phyloP scores from a whole-genome alignment of 2,888 invertebrate species.

The Fragum whitleyi region DNA sequence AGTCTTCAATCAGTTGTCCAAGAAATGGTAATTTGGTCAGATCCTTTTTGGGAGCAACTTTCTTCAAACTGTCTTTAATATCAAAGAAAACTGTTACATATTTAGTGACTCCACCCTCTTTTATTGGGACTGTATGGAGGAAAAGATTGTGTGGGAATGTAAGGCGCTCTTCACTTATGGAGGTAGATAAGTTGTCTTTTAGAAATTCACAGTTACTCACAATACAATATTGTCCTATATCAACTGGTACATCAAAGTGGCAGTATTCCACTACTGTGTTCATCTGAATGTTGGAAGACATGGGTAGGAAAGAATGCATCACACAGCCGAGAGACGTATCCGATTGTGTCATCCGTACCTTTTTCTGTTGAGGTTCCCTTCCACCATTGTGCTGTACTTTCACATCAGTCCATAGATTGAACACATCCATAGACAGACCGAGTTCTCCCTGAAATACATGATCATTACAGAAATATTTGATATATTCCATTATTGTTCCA shows the following conservation, averaged over 20 bases:
- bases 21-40: constrained; percentile 70
- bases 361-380: constrained; percentile 42
- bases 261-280: constrained; percentile 84
- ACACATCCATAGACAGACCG: constrained; percentile 75
- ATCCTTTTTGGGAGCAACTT: constrained; percentile 56
- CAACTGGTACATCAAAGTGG: constrained; percentile 79
- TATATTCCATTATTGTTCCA: constrained; percentile 85
- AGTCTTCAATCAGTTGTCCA: constrained; percentile 63
- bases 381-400: neutral
- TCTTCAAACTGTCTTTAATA: constrained; percentile 82
- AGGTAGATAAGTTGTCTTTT: constrained; percentile 9
- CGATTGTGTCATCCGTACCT: constrained; percentile 31
- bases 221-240: constrained; percentile 80
- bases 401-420: constrained; percentile 72
- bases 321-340: constrained; percentile 74
- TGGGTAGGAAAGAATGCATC: constrained; percentile 81
- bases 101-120: constrained; percentile 52
- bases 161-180: neutral
- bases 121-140: constrained; percentile 82
- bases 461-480: constrained; percentile 81
- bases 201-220: constrained; percentile 83
- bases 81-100: constrained; percentile 82
- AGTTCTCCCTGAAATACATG: constrained; percentile 73
- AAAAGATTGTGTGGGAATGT: constrained; percentile 72
- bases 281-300: constrained; percentile 65